Base-by-base conservation (phyloP, 1,140 invertebrate species). In the Musca vetustissima region DNA sequence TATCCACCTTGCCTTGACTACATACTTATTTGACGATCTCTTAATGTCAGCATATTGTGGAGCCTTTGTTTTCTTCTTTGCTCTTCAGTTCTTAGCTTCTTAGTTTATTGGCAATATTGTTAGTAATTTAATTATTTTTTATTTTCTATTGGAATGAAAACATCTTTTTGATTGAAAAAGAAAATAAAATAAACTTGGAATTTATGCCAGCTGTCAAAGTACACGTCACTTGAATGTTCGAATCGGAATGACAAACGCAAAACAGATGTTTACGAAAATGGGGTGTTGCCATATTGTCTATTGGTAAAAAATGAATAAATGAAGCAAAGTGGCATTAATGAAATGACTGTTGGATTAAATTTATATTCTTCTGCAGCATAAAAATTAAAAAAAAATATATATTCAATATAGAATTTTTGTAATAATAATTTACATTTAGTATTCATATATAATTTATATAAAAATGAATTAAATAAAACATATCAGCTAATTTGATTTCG, bases 11-110 rank as follows among this genome's bases (percentile, higher is more conserved):
- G 22, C 8, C 7, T 49, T 25, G 17, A 2, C 1, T 65, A 83
- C 87, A 82, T 84, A 91, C 90, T 89, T 76, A 91, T 88, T 85
- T 92, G 90, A 71, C 89, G 88, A 75, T 91, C 90, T 68, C 89
- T 85, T 81, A 92, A 83, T 57, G 86, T 89, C 71, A 87, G 80
- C 90, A 91, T 92, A 66, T 73, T 85, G 66, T 36, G 9, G n/a
- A n/a, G 1, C 6, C 19, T 36, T 64, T 28, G 13, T 43, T 50
- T 68, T 50, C 2, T 55, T 55, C 25, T 67, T 66, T 9, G 47
- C 11, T 57, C 49, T 22, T 9, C 32, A n/a, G 0, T 48, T 28
- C 55, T n/a, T 25, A 47, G 36, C 7, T n/a, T n/a, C n/a, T 22
- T 48, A 15, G 25, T 47, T 67, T 55, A 25, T 36, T 66, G 15